These are phyloP conservation scores for Trogon melanurus DNA, from an alignment of 2,113 vertebrate genomes.

Conservation along the genomic window DNA sequence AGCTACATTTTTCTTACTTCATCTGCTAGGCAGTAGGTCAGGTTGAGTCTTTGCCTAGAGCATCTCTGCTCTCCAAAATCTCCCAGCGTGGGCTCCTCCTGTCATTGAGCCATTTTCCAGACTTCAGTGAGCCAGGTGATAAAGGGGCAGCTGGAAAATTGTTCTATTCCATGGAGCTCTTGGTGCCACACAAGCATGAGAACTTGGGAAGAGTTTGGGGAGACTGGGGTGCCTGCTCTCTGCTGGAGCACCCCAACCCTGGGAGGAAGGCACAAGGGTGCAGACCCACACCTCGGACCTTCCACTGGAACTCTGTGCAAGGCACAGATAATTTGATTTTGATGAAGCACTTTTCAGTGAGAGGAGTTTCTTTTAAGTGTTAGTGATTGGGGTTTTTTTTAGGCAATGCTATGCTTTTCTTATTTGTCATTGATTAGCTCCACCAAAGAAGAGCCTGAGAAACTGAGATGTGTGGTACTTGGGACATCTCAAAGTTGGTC, in stretches of 20 bases:
- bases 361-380: background rate
- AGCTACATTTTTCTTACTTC: background rate
- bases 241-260: background rate
- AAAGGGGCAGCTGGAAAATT: background rate
- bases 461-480: background rate
- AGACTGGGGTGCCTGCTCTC: fast-evolving
- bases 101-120: background rate
- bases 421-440: background rate
- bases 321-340: background rate
- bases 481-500: background rate
- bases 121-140: background rate
- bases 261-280: background rate
- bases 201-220: background rate
- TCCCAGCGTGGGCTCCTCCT: background rate
- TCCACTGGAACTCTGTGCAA: background rate
- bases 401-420: background rate
- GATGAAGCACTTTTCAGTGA: background rate
- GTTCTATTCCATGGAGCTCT: fast-evolving
- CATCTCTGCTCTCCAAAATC: background rate
- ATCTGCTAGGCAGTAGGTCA: background rate
- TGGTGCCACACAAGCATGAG: background rate
- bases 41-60: background rate
- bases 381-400: background rate
- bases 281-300: background rate
- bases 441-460: background rate